phyloP scores from a whole-genome alignment of 2,113 vertebrate species.

The Lepisosteus oculatus region DNA sequence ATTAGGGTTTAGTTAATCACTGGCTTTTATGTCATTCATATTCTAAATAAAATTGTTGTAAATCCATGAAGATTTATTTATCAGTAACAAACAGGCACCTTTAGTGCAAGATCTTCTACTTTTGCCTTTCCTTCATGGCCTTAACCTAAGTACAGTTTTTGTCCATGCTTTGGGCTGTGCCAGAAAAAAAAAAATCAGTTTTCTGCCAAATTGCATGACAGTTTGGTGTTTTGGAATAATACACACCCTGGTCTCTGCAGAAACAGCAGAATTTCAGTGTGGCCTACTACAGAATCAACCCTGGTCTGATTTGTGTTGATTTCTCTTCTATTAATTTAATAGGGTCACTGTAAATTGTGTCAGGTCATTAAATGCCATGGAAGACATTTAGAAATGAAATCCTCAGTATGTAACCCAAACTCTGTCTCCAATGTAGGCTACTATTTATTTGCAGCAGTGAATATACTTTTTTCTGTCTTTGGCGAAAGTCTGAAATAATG shows the following conservation, averaged over 20 bases:
- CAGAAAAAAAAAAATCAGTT: slow-evolving; percentile 57
- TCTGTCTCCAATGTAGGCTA: too few species aligned
- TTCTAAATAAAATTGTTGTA: too few species aligned
- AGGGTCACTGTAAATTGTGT: slow-evolving; percentile 36
- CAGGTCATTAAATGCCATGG: slow-evolving; percentile 26
- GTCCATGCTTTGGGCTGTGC: slow-evolving; percentile 47
- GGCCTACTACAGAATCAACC: slow-evolving; percentile 50
- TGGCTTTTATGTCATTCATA: too few species aligned
- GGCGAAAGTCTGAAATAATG: too few species aligned
- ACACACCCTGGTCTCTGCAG: slow-evolving; percentile 44
- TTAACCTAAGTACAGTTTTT: slow-evolving; percentile 45
- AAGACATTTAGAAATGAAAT: too few species aligned
- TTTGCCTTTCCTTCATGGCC: slow-evolving; percentile 30
- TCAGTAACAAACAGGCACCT: not conserved
- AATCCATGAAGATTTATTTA: too few species aligned
- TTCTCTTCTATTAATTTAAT: slow-evolving; percentile 53
- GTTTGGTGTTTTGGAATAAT: slow-evolving; percentile 63
- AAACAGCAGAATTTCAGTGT: slow-evolving; percentile 59
- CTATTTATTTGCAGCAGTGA: too few species aligned
- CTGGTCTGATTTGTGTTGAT: slow-evolving; percentile 53
- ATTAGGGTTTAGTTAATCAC: too few species aligned
- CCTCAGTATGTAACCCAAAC: too few species aligned
- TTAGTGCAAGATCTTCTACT: not conserved
- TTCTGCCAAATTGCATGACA: slow-evolving; percentile 64
- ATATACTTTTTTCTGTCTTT: too few species aligned